A percentile compares a stretch with the other conserved stretches of the same genome.
phyloP scores from a whole-genome alignment of 1,140 invertebrate species.

The Neelides sp. region DNA sequence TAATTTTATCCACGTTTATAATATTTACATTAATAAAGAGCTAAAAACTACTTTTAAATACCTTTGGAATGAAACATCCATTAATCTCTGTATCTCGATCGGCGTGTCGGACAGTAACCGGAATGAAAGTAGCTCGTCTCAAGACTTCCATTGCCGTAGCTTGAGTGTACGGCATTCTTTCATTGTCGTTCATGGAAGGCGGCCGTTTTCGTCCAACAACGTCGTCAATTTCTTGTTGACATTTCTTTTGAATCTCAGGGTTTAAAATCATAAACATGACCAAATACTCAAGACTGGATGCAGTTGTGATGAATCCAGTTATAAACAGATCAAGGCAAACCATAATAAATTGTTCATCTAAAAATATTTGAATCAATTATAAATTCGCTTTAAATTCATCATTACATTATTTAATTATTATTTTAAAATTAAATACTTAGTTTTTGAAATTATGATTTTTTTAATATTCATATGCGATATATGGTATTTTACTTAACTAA shows the following conservation, averaged over 20 bases:
- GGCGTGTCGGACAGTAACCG: conserved; percentile 61
- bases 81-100: conserved; percentile 52
- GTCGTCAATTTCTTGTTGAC: conserved; percentile 63
- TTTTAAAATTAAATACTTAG: no score
- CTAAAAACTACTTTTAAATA: conserved; percentile 33
- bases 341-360: conserved; percentile 14
- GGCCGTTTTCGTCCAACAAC: conserved; percentile 53
- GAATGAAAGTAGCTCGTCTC: conserved; percentile 61
- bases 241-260: conserved; percentile 61
- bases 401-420: no score
- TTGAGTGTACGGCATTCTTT: conserved; percentile 63
- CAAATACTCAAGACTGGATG: conserved; percentile 58
- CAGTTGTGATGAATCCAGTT: conserved; percentile 67
- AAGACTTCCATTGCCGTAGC: conserved; percentile 59
- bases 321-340: conserved; percentile 35
- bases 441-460: no score
- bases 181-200: conserved; percentile 54
- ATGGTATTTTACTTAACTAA: no score
- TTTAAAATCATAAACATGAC: conserved; percentile 62
- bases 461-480: no score
- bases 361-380: no score
- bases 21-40: neutral
- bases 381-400: no score
- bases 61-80: conserved; percentile 63
- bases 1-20: neutral